phyloP scores from a whole-genome alignment of 2,113 vertebrate species.

The Parus major region DNA sequence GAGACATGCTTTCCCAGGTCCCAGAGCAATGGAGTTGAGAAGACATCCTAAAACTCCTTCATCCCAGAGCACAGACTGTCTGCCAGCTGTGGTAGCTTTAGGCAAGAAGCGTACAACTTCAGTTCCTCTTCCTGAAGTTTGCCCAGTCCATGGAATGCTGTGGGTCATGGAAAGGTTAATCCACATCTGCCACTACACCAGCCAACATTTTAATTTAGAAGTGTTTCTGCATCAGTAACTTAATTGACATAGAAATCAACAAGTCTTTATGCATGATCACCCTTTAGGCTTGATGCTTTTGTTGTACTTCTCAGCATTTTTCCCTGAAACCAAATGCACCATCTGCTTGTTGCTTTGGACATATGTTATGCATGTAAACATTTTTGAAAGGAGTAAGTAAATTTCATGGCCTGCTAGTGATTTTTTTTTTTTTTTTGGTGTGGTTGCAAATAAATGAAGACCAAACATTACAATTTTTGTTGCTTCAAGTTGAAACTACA shows the following conservation, averaged over 20 bases:
- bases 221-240: not conserved
- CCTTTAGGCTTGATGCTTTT: not conserved
- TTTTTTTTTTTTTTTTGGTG: not conserved
- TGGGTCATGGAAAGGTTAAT: not conserved
- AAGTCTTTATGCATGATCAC: not conserved
- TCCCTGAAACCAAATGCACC: not conserved
- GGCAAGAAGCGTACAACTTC: not conserved
- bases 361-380: not conserved
- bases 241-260: not conserved
- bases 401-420: not conserved
- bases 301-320: not conserved
- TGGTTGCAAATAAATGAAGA: not conserved
- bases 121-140: not conserved
- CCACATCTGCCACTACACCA: not conserved
- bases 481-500: not conserved
- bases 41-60: not conserved
- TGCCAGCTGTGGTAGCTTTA: not conserved
- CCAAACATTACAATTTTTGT: not conserved
- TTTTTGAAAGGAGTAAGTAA: not conserved
- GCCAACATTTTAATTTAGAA: not conserved
- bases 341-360: conserved; percentile 1
- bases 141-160: not conserved
- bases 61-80: not conserved
- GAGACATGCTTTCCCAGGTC: not conserved
- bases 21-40: not conserved